Conservation (phyloP, 2,888 invertebrate genomes). For the Tetanocera ferruginea region DNA sequence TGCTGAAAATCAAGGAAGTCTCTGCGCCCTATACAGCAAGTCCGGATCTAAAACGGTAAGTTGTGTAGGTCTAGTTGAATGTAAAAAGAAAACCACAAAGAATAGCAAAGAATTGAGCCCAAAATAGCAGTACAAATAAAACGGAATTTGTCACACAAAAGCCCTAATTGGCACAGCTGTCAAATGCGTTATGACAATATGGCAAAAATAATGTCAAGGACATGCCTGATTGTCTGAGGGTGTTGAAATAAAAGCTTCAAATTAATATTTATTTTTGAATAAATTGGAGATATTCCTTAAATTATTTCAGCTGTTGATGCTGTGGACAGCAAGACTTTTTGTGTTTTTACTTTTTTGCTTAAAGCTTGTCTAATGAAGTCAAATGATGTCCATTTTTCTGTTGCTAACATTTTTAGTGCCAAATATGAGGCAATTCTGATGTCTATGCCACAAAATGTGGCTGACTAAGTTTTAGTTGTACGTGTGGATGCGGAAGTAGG, state of each 20-base stretch:
- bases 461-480: too few relatives aligned
- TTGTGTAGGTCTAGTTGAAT: slow-evolving; percentile 26
- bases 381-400: background rate
- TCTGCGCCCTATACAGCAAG: slow-evolving; percentile 84
- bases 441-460: too few relatives aligned
- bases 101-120: background rate
- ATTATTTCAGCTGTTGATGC: background rate
- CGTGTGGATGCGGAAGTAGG: too few relatives aligned
- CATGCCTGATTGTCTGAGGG: too few relatives aligned
- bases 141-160: background rate
- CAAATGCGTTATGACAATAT: too few relatives aligned
- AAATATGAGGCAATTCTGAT: background rate
- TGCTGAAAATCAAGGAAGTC: slow-evolving; percentile 87
- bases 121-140: background rate
- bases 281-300: background rate
- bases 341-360: background rate
- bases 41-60: slow-evolving; percentile 77
- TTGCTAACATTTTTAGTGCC: too few relatives aligned
- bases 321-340: background rate
- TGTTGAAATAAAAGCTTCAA: background rate
- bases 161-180: too few relatives aligned
- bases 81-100: background rate
- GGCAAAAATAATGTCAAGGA: too few relatives aligned
- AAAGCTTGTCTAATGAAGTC: background rate
- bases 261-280: background rate